Conservation (phyloP, 2,888 invertebrate genomes). For the Dromius quadrimaculatus region DNA sequence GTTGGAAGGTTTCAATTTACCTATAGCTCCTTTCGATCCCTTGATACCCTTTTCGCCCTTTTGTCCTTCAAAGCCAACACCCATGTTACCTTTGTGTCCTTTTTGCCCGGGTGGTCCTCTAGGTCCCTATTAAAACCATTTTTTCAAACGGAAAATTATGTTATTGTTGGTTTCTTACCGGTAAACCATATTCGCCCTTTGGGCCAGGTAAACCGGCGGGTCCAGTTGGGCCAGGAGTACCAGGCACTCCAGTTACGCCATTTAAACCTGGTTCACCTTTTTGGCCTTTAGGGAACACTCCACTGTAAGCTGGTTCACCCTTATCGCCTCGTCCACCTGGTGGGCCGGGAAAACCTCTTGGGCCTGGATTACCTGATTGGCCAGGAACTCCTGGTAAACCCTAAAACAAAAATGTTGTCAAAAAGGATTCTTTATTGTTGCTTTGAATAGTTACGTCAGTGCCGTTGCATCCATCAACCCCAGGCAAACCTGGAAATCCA, state of each 20-base stretch:
- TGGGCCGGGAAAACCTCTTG: slow-evolving; percentile 79
- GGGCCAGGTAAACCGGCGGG: slow-evolving; percentile 71
- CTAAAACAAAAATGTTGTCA: slow-evolving; percentile 63
- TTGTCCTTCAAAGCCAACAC: slow-evolving; percentile 72
- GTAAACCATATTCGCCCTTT: slow-evolving; percentile 73
- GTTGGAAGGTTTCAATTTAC: slow-evolving; percentile 64
- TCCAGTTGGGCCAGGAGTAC: slow-evolving; percentile 75
- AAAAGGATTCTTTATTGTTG: not conserved
- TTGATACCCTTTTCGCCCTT: slow-evolving; percentile 76
- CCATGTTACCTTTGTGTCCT: slow-evolving; percentile 76
- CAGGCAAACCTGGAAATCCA: slow-evolving; percentile 84
- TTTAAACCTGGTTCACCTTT: slow-evolving; percentile 87
- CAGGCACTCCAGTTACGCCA: slow-evolving; percentile 77
- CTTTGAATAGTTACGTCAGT: slow-evolving; percentile 79
- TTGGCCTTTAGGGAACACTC: slow-evolving; percentile 80
- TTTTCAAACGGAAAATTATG: not conserved
- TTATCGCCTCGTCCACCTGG: slow-evolving; percentile 80
- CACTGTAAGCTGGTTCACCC: slow-evolving; percentile 83
- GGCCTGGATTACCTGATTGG: slow-evolving; percentile 77
- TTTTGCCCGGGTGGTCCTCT: slow-evolving; percentile 77
- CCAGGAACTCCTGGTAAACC: slow-evolving; percentile 83
- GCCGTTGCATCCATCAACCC: slow-evolving; percentile 96
- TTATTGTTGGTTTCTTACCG: slow-evolving; percentile 65
- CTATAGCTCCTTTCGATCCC: slow-evolving; percentile 73
- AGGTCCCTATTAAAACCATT: slow-evolving; percentile 70